phyloP scores from a whole-genome alignment of 2,113 vertebrate species.

The Heterotilapia buettikoferi region DNA sequence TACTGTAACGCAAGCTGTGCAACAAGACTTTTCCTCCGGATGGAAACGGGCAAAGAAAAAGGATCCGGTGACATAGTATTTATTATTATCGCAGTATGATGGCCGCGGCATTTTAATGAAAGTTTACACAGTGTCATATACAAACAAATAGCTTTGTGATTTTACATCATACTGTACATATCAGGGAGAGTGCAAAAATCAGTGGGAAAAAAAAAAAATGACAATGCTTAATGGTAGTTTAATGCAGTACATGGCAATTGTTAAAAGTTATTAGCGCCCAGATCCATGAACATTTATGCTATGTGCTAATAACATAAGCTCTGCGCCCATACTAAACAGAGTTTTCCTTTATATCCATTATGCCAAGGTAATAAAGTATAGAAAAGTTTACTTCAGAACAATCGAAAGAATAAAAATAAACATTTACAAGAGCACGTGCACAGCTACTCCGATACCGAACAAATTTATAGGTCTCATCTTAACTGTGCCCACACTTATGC shows the following conservation, averaged over 20 bases:
- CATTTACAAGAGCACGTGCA: slow-evolving; percentile 1
- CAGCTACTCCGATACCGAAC: neutral
- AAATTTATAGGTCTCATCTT: neutral
- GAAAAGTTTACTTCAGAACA: neutral
- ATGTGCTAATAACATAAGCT: neutral
- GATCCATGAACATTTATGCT: neutral
- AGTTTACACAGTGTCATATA: neutral
- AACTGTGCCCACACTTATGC: neutral
- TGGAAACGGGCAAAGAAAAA: neutral
- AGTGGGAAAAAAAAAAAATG: neutral
- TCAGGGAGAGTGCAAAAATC: neutral
- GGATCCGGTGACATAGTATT: neutral
- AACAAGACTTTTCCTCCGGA: neutral
- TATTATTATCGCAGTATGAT: neutral
- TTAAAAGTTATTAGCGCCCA: neutral
- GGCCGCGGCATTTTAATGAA: neutral
- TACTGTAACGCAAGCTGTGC: neutral
- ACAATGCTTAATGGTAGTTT: neutral
- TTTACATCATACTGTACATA: neutral
- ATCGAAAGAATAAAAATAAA: neutral
- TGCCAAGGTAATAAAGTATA: neutral
- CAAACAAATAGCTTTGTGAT: neutral
- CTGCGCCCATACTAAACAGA: neutral
- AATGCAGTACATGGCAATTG: neutral
- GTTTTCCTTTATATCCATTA: neutral